Evolutionary conservation across 1,140 invertebrate species (phyloP).

Genomic region (Stegodyphus mimosarum): DNA sequence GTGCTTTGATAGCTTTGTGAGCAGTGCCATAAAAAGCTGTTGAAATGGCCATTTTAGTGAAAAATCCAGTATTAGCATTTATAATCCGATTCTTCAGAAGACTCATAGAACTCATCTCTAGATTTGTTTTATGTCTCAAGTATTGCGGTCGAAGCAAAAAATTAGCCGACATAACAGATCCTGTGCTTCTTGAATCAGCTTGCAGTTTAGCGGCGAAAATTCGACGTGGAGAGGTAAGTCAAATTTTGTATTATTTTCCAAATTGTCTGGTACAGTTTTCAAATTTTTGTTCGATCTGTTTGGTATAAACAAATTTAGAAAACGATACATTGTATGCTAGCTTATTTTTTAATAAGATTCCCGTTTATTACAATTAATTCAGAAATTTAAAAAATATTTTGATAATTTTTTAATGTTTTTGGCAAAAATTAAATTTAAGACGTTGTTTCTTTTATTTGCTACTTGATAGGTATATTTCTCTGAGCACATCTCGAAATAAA

Average conservation of each 20-base stretch:
- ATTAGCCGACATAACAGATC: constrained; percentile 54
- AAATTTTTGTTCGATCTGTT: too few species aligned
- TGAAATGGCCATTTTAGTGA: constrained; percentile 38
- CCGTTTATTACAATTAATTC: too few species aligned
- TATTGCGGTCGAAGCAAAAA: constrained; percentile 39
- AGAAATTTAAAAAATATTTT: too few species aligned
- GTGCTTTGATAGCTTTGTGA: neutral
- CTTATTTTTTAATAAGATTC: too few species aligned
- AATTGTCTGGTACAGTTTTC: neutral
- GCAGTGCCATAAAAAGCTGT: neutral
- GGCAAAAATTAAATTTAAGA: too few species aligned
- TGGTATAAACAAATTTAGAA: too few species aligned
- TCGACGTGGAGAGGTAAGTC: constrained; percentile 55
- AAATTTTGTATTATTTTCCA: neutral
- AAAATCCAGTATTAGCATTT: constrained; percentile 26
- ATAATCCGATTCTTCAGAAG: constrained; percentile 36
- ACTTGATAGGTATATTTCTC: too few species aligned
- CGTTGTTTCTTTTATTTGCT: too few species aligned
- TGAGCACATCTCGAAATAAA: too few species aligned
- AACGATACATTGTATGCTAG: too few species aligned
- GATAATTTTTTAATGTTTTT: too few species aligned
- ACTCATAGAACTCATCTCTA: constrained; percentile 39
- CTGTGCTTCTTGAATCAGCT: constrained; percentile 54
- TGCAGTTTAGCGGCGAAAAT: constrained; percentile 58
- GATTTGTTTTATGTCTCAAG: constrained; percentile 38